A percentile compares a stretch with the other conserved stretches of the same genome.
Conservation (phyloP, 1,140 invertebrate species). For the Cecropterus lyciades region DNA sequence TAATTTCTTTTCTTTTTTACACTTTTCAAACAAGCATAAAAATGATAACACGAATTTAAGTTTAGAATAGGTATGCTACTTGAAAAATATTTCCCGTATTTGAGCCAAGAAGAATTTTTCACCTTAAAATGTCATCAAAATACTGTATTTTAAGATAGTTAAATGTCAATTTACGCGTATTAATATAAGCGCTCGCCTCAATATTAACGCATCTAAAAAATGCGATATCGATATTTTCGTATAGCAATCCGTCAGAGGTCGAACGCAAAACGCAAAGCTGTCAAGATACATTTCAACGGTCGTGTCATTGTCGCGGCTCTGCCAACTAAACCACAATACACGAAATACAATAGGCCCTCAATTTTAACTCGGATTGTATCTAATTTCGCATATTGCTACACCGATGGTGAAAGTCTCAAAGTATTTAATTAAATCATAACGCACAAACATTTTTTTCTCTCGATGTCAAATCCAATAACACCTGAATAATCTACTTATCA, state of each 20-base stretch:
- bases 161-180: no score
- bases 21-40: no score
- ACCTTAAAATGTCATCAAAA: no score
- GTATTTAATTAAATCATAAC: conserved; percentile 25
- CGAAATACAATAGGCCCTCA: conserved; percentile 4
- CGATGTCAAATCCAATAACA: conserved; percentile 7
- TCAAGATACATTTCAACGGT: not conserved
- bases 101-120: no score
- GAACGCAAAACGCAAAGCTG: not conserved
- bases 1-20: no score
- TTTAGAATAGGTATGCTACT: no score
- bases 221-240: no score
- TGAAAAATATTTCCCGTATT: no score
- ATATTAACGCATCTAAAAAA: no score
- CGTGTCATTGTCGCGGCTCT: not conserved
- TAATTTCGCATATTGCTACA: conserved; percentile 10
- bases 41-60: no score
- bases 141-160: no score
- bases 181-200: no score
- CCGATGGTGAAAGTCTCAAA: conserved; percentile 10
- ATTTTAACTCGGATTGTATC: conserved; percentile 10
- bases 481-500: not conserved
- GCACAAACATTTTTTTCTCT: conserved; percentile 5
- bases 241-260: not conserved
- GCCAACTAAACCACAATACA: not conserved